Conservation (phyloP, 2,113 vertebrate genomes). For the Protobothrops mucrosquamatus region DNA sequence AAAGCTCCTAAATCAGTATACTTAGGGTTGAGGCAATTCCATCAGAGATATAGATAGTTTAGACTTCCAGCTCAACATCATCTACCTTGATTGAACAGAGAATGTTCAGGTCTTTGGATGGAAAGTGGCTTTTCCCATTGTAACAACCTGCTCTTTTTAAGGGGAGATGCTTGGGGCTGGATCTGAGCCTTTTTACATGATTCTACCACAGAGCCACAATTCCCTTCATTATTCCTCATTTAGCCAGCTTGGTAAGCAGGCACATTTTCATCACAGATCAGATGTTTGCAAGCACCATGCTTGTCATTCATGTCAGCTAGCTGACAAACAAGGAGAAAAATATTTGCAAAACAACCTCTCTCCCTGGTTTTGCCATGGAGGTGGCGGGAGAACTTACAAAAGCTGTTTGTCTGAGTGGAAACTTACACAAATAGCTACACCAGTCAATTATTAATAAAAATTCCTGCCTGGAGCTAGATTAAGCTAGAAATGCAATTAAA, state of each 20-base stretch:
- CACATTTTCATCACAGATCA: neutral
- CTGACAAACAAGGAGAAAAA: constrained; percentile 6
- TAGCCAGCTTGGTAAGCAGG: neutral
- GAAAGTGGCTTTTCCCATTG: neutral
- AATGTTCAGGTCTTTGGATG: neutral
- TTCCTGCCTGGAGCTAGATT: neutral
- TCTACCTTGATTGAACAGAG: neutral
- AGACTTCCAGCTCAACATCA: neutral
- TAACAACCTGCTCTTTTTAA: neutral
- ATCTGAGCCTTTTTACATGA: neutral
- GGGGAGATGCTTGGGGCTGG: neutral
- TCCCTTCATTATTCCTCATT: neutral
- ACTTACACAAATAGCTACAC: constrained; percentile 2
- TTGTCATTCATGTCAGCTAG: neutral
- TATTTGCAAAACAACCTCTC: neutral
- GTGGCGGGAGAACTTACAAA: neutral
- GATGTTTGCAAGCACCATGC: neutral
- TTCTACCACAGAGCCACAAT: neutral
- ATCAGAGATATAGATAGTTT: too few relatives aligned
- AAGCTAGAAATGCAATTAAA: neutral
- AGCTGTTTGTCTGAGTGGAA: neutral
- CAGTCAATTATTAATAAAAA: constrained; percentile 17
- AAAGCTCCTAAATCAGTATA: neutral
- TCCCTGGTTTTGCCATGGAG: neutral
- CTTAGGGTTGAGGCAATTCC: neutral